Base-by-base conservation (phyloP, 1,140 invertebrate species). In the Triops cancriformis region DNA sequence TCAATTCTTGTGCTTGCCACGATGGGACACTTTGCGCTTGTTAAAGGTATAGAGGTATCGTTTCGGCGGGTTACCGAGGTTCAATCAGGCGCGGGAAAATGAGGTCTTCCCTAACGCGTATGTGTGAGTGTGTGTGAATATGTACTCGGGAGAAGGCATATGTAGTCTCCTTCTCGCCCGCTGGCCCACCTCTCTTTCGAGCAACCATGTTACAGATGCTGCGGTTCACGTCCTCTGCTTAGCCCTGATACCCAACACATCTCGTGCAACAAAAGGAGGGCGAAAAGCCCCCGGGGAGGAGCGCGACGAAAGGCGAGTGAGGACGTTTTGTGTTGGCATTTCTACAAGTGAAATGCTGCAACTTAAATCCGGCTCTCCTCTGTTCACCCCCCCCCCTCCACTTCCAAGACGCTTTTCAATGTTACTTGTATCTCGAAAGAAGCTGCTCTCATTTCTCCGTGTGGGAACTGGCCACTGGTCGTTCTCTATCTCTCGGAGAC, bases 391-490 rank as follows among this genome's bases (percentile, higher is more conserved):
- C 43, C 10, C 43, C 1, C 45, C 23, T 23, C 23, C 51, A 4
- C 51, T 64, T 23, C 18, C n/a, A 64, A 64, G 51, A 64, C n/a
- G 51, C 51, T 64, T 64, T 64, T 64, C 51, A 64, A 64, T 64
- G 51, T 64, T 64, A 64, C 51, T 64, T 64, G 51, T 64, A 64
- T 64, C n/a, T 64, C 23, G 51, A 64, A 64, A 64, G 51, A 64
- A 64, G 51, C 51, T 64, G 51, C 51, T 64, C 51, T 23, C 51
- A 64, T 64, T 37, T 64, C 51, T 64, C 14, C 51, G 51, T 64
- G 51, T 64, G 51, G 51, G 51, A 64, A 64, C 51, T 64, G 51
- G 51, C 51, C 51, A 64, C 51, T 64, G 51, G 51, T 64, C 51
- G 18, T 64, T 64, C 51, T 64, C 51, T 64, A n/a, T 64, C 51